Conservation (phyloP, 1,140 invertebrate genomes). For the Pachyrhynchus sulphureomaculatus region DNA sequence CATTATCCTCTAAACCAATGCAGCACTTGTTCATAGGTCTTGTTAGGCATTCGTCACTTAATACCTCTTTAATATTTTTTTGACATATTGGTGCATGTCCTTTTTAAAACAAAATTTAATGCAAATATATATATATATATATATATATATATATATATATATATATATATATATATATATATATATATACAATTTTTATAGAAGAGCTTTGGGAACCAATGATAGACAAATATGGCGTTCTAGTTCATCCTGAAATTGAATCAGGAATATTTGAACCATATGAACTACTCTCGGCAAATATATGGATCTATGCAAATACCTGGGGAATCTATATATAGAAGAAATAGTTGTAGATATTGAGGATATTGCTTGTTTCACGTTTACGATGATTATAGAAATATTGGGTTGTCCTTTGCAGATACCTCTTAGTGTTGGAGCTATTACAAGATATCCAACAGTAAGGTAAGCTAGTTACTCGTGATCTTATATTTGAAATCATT, state of each 20-base stretch:
- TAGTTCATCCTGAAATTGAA: conserved; percentile 30
- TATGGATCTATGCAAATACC: conserved; percentile 50
- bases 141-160: too few relatives aligned
- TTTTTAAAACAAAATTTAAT: too few relatives aligned
- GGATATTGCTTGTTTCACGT: conserved; percentile 43
- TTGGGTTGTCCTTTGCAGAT: conserved; percentile 47
- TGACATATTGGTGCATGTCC: too few relatives aligned
- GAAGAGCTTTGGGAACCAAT: conserved; percentile 16
- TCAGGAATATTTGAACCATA: conserved; percentile 18
- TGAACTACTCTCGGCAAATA: conserved; percentile 36
- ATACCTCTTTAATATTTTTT: too few relatives aligned
- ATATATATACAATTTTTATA: too few relatives aligned
- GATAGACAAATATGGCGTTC: conserved; percentile 36
- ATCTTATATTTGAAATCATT: too few relatives aligned
- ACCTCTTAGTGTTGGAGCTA: conserved; percentile 42
- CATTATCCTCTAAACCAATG: too few relatives aligned
- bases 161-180: too few relatives aligned
- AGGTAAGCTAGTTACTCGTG: conserved; percentile 41
- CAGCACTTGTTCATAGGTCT: too few relatives aligned
- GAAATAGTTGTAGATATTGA: conserved; percentile 49
- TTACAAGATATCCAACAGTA: conserved; percentile 35
- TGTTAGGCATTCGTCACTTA: too few relatives aligned
- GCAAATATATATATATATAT: too few relatives aligned
- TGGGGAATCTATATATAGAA: conserved; percentile 51
- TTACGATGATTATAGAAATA: conserved; percentile 48